Evolutionary conservation across 1,140 invertebrate genomes (phyloP), one percentile per base, ranked within the genome.

Genomic region (Eriosoma lanigerum): DNA sequence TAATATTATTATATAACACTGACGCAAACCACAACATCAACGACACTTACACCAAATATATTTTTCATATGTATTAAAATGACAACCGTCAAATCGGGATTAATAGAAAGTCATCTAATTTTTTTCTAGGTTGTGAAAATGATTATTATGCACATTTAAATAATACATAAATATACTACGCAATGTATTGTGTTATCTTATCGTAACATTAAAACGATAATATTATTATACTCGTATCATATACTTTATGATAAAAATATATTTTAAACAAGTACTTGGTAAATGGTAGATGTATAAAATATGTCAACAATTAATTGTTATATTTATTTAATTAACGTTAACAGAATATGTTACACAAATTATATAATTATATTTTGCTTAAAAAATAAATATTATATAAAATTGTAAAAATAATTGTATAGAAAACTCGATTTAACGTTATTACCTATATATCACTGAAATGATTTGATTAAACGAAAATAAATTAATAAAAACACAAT

Each of bases 71-170:
- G 13, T 46, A 46, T 46, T 21, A 13, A 46, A 26, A 70, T 70
- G 66, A 70, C 66, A 70, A 70, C 66, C 66, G 24, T 50, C 46
- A 50, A 50, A 70, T 70, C 44, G 46, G 46, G 66, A 70, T 70
- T 70, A 70, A 70, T 50, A 70, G 66, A 70, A 50, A 70, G 46
- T 50, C 15, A 24, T 70, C 24, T 26, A 5, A 50, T 50, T 70
- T 70, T 70, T 70, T 26, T 50, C 15, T 19, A 17, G 13, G 50
- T 70, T 24, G 44, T 29, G 66, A 70, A 70, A 70, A n/a, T 54
- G 8, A 4, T 8, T 3, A 66, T 44, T 70, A 70, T 50, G 32
- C 66, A 29, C 29, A 46, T 70, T 70, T 13, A 50, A 70, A 13
- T 70, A 68, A 68, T 66, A 46, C 8, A 38, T 17, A 70, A 46